phyloP scores from a whole-genome alignment of 2,888 invertebrate genomes.

The Lithophane ornitopus region DNA sequence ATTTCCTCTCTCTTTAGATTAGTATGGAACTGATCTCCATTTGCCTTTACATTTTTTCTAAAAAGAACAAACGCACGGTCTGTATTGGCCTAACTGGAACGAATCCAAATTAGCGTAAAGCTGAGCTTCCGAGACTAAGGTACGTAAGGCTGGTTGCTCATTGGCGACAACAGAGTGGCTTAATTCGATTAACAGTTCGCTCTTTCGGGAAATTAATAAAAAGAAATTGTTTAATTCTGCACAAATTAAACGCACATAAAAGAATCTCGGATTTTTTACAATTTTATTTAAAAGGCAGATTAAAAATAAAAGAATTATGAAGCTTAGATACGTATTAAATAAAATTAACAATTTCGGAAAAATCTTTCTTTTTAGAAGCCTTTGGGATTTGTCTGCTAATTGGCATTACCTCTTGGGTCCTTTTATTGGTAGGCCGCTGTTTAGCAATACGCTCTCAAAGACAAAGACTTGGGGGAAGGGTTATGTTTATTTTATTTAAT shows the following conservation, averaged over 20 bases:
- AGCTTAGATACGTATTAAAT: not conserved
- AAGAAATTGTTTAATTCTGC: not conserved
- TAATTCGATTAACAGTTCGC: slow-evolving; percentile 1
- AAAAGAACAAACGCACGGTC: slow-evolving; percentile 35
- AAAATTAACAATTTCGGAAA: not conserved
- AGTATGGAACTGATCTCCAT: slow-evolving; percentile 44
- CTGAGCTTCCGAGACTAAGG: slow-evolving; percentile 60
- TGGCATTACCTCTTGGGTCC: not conserved
- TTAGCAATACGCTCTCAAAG: not conserved
- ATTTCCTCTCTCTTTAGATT: slow-evolving; percentile 41
- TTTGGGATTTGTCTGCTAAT: not conserved
- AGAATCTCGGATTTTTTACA: not conserved
- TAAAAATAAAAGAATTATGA: not conserved
- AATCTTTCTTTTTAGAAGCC: not conserved
- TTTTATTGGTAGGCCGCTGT: not conserved
- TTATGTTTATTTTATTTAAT: too few relatives aligned
- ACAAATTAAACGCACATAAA: not conserved
- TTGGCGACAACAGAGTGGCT: not conserved
- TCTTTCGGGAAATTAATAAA: not conserved
- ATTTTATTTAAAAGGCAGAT: not conserved
- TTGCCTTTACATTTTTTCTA: slow-evolving; percentile 30
- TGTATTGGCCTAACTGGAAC: slow-evolving; percentile 64
- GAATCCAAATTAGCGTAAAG: slow-evolving; percentile 66
- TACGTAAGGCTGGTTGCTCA: slow-evolving; percentile 45
- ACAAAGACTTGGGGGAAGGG: not conserved